Evolutionary conservation across 1,140 invertebrate species (phyloP), one percentile per base, ranked within the genome.

Genomic region (Caenorhabditis inopinata): DNA sequence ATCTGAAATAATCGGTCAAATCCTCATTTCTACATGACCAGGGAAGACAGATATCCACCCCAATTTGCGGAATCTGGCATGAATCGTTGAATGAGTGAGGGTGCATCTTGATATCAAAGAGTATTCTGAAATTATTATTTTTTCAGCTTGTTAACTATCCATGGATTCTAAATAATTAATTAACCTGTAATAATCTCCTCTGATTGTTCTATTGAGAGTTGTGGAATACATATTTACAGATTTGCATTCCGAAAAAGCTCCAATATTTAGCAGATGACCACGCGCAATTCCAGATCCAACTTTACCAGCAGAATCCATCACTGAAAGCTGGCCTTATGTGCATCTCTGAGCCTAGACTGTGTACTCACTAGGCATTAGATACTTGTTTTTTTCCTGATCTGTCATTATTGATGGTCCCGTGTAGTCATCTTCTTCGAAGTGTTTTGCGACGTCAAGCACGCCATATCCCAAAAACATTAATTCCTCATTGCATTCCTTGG

Each of bases 291-390:
- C 58, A 6, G 58, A 68, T 5, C 58, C 58, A 21, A 68, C 38
- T 68, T 68, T 68, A 38, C 58, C 58, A 38, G 58, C 58, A 7
- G 58, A 29, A 42, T 68, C 58, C 58, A 68, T 68, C 58, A 68
- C 58, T 68, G 58, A 68, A 68, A 68, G 0, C 12, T 1, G 9
- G 12, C 5, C 21, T 21, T n/a, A 32, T 29, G 1, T 32, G 12
- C 14, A 42, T 7, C 5, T 42, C 14, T 42, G 5, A 42, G 14
- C n/a, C 14, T 42, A 42, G 5, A 7, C 1, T 51, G 0, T 1
- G 23, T 1, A 21, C 58, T 68, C 4, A 68, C 58, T 68, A 5
- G 58, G 58, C 0, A 68, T 38, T 32, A 68, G 38, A 14, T 68
- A 68, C n/a, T 42, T 12, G n/a, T 18, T 68, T 21, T 16, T 68